A percentile compares a stretch with the other conserved stretches of the same genome.
Conservation (phyloP, 2,888 invertebrate species). For the Hypsopygia costalis region DNA sequence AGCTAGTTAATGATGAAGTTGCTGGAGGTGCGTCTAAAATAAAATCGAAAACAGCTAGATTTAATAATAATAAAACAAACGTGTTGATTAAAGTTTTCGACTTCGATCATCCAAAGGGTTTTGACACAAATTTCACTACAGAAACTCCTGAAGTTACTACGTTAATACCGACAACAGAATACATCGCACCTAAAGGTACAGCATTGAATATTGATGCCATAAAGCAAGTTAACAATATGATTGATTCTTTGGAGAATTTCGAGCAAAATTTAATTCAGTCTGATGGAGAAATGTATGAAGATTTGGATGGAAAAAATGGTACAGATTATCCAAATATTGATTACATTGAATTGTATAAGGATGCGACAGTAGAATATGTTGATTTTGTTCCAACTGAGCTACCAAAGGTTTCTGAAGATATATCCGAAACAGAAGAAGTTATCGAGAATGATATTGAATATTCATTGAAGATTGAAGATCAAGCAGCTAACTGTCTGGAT, state of each 20-base stretch:
- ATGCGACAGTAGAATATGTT: constrained; percentile 55
- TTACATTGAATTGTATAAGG: constrained; percentile 62
- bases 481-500: not conserved
- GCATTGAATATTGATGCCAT: constrained; percentile 17
- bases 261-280: constrained; percentile 10
- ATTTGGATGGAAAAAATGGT: constrained; percentile 40
- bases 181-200: constrained; percentile 1
- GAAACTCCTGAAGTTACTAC: not conserved
- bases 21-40: constrained; percentile 24
- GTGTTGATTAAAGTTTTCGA: constrained; percentile 45
- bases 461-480: not conserved
- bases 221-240: constrained; percentile 11
- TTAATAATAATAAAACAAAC: constrained; percentile 38
- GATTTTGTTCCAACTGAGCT: constrained; percentile 31
- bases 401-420: constrained; percentile 10
- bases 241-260: constrained; percentile 12
- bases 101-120: constrained; percentile 23
- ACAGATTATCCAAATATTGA: constrained; percentile 62
- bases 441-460: constrained; percentile 14
- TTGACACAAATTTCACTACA: constrained; percentile 22
- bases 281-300: constrained; percentile 26
- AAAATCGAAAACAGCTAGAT: constrained; percentile 22
- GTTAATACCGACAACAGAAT: not conserved
- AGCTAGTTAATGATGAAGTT: constrained; percentile 38
- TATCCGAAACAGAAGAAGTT: constrained; percentile 10